Percentiles rank a stretch among this genome's conserved stretches.
Conservation (phyloP, 2,113 vertebrate species). For the Paraplagusia blochii region DNA sequence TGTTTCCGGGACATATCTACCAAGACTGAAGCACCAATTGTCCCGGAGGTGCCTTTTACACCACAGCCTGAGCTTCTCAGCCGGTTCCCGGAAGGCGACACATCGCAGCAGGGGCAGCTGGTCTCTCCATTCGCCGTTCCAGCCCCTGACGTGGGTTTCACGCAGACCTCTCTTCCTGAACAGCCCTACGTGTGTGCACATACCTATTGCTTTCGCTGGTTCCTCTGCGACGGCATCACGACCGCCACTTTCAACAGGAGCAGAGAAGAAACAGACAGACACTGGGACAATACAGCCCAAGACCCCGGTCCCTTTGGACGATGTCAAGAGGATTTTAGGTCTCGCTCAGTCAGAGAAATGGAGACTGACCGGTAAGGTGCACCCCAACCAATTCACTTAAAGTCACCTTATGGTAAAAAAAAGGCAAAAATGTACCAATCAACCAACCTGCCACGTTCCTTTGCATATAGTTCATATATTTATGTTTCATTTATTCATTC, state of each 20-base stretch:
- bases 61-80: constrained; percentile 17
- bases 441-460: too few species aligned
- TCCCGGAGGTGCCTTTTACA: constrained; percentile 44
- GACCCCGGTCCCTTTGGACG: constrained; percentile 56
- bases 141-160: constrained; percentile 5
- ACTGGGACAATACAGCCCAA: constrained; percentile 3
- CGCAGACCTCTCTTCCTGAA: constrained; percentile 1
- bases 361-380: constrained; percentile 80
- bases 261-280: constrained; percentile 27
- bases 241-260: constrained; percentile 32
- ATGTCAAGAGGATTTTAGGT: constrained; percentile 74
- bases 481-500: too few species aligned
- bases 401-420: too few species aligned
- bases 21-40: constrained; percentile 39
- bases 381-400: too few species aligned
- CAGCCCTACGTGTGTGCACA: constrained; percentile 4
- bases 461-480: too few species aligned
- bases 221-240: constrained; percentile 57
- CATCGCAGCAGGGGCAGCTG: constrained; percentile 8
- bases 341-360: constrained; percentile 83
- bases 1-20: constrained; percentile 33
- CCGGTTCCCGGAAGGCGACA: constrained; percentile 27
- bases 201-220: constrained; percentile 60
- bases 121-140: background rate
- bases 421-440: too few species aligned